These are phyloP conservation scores for Megastigmus dorsalis DNA, from an alignment of 2,888 invertebrate genomes.

Conservation along the genomic window DNA sequence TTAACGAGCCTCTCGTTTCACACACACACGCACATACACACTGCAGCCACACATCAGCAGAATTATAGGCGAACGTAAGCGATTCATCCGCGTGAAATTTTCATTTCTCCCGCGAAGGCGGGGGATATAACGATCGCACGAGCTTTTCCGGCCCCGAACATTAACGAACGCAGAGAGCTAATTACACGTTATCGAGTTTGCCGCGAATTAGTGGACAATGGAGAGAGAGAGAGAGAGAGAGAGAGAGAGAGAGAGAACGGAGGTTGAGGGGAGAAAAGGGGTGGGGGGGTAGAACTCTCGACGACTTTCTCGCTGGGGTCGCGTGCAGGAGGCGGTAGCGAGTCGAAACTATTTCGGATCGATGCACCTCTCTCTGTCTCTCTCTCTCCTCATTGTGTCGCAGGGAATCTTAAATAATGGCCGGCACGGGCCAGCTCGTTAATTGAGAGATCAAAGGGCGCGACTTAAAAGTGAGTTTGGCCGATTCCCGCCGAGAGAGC, in stretches of 20 bases:
- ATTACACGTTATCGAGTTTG: slow-evolving; percentile 65
- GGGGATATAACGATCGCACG: slow-evolving; percentile 55
- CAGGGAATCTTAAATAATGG: slow-evolving; percentile 44
- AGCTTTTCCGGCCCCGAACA: slow-evolving; percentile 58
- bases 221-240: slow-evolving; percentile 27
- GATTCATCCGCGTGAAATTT: slow-evolving; percentile 18
- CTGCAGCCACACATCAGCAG: no score
- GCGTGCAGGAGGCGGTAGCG: not conserved
- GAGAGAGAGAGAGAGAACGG: slow-evolving; percentile 6
- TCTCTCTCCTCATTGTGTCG: slow-evolving; percentile 17
- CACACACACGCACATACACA: not conserved
- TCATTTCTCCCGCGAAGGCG: slow-evolving; percentile 20
- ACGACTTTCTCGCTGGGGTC: slow-evolving; percentile 13
- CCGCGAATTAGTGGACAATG: slow-evolving; percentile 64
- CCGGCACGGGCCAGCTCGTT: slow-evolving; percentile 8
- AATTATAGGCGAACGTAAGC: no score
- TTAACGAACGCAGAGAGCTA: slow-evolving; percentile 60
- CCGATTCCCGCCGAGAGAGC: not conserved
- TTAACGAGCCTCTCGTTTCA: not conserved
- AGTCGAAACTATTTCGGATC: slow-evolving; percentile 50
- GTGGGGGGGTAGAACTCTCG: slow-evolving; percentile 11
- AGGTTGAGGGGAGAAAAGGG: slow-evolving; percentile 43
- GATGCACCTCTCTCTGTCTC: slow-evolving; percentile 16
- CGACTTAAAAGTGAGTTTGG: not conserved
- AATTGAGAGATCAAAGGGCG: slow-evolving; percentile 50